Percentiles rank a stretch among this genome's conserved stretches.
phyloP scores from a whole-genome alignment of 2,888 invertebrate species.

The Leptinotarsa haldemani region DNA sequence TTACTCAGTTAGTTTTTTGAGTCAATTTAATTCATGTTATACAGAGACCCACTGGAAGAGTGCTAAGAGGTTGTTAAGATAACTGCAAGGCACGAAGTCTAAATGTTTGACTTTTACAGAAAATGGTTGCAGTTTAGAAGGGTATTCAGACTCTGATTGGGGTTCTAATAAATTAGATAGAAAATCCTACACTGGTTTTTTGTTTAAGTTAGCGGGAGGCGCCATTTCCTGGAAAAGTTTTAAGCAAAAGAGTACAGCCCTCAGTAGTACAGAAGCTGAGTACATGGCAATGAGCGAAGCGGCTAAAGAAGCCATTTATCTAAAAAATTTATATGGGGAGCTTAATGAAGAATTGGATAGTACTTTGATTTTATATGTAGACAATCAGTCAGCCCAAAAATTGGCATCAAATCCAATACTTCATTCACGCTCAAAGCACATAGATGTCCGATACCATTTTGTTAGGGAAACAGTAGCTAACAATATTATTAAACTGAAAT shows the following conservation, averaged over 20 bases:
- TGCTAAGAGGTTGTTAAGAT: constrained; percentile 28
- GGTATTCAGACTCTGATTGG: constrained; percentile 24
- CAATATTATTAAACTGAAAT: constrained; percentile 27
- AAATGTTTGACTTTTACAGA: neutral
- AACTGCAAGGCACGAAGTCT: constrained; percentile 30
- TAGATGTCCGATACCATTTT: constrained; percentile 38
- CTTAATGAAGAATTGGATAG: constrained; percentile 15
- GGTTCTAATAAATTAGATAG: constrained; percentile 45
- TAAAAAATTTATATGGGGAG: constrained; percentile 27
- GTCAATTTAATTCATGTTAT: constrained; percentile 37
- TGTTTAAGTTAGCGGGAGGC: constrained; percentile 48
- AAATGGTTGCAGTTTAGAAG: neutral
- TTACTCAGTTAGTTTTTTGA: constrained; percentile 22
- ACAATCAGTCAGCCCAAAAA: constrained; percentile 38
- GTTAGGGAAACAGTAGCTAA: constrained; percentile 28
- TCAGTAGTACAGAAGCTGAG: constrained; percentile 50
- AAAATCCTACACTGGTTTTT: constrained; percentile 57
- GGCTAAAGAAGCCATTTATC: constrained; percentile 46
- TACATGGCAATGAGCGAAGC: constrained; percentile 53
- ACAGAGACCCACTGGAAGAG: neutral
- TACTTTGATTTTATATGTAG: constrained; percentile 31
- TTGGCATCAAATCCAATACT: constrained; percentile 24
- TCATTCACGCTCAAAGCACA: constrained; percentile 30
- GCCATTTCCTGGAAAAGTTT: constrained; percentile 32
- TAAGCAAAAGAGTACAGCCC: constrained; percentile 52